Evolutionary conservation across 2,888 invertebrate genomes (phyloP).

Genomic region (Hirtodrosophila duncani): DNA sequence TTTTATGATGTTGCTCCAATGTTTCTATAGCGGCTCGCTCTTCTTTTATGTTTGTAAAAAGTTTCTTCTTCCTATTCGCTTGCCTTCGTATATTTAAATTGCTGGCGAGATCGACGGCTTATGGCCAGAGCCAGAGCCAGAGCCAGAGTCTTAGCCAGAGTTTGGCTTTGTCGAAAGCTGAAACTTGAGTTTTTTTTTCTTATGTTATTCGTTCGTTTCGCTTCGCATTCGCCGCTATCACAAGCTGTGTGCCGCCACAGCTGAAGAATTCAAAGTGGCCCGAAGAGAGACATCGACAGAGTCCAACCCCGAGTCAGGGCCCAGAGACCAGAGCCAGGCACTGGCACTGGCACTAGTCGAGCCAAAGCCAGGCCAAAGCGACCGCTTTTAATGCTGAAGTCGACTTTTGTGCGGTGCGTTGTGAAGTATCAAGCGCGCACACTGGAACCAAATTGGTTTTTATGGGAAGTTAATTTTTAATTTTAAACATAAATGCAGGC

Average conservation of each 20-base stretch:
- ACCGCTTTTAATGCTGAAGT: constrained; percentile 70
- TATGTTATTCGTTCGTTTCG: constrained; percentile 14
- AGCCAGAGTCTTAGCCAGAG: constrained; percentile 14
- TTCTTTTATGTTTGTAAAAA: constrained; percentile 63
- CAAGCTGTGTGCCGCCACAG: constrained; percentile 48
- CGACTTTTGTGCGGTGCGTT: constrained; percentile 51
- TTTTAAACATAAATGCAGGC: background rate
- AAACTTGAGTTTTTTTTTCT: constrained; percentile 56
- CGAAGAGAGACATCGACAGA: constrained; percentile 19
- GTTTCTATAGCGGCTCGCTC: constrained; percentile 19
- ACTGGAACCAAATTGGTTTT: constrained; percentile 33
- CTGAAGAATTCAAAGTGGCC: constrained; percentile 66
- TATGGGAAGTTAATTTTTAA: background rate
- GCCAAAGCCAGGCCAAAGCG: constrained; percentile 36
- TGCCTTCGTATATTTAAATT: constrained; percentile 63
- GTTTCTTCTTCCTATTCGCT: constrained; percentile 64
- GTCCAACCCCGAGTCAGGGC: constrained; percentile 27
- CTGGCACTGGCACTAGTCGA: constrained; percentile 6
- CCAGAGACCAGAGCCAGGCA: constrained; percentile 7
- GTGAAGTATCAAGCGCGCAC: constrained; percentile 45
- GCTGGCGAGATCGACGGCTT: constrained; percentile 59
- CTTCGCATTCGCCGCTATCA: constrained; percentile 50
- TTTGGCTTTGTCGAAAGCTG: constrained; percentile 60
- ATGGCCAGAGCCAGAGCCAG: constrained; percentile 22
- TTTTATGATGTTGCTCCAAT: constrained; percentile 40